Evolutionary conservation across 2,113 vertebrate genomes (phyloP).

Genomic region (Elephantulus edwardii): DNA sequence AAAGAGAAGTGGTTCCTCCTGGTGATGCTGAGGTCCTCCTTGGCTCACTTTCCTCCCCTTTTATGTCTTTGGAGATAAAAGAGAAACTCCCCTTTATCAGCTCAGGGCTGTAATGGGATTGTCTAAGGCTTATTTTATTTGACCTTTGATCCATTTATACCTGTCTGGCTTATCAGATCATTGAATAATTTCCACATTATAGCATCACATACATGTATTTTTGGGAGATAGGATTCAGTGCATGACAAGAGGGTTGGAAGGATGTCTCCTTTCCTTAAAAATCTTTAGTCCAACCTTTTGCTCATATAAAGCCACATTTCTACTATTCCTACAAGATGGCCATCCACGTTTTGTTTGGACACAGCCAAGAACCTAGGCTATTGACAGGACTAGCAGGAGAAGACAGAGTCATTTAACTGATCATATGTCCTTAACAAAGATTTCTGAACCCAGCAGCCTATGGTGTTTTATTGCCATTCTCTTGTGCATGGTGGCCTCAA

Average conservation of each 20-base stretch:
- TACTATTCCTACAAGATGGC: neutral
- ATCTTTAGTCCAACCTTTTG: neutral
- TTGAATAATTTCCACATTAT: too few relatives aligned
- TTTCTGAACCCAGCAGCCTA: neutral
- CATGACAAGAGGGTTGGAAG: neutral
- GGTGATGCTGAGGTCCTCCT: too few relatives aligned
- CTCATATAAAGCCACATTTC: neutral
- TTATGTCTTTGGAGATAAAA: too few relatives aligned
- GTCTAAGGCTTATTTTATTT: too few relatives aligned
- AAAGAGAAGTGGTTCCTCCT: too few relatives aligned
- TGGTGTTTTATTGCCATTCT: neutral
- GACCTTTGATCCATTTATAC: too few relatives aligned
- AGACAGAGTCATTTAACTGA: neutral
- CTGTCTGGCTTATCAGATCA: too few relatives aligned
- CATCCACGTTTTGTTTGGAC: neutral
- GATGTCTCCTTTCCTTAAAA: neutral
- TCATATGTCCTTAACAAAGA: neutral
- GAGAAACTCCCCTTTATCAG: too few relatives aligned
- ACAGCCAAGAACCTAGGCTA: neutral
- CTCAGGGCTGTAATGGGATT: too few relatives aligned
- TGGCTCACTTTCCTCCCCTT: too few relatives aligned
- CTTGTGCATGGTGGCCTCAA: neutral
- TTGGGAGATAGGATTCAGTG: too few relatives aligned
- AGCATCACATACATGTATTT: too few relatives aligned
- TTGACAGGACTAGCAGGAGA: neutral